Conservation (phyloP, 1,140 invertebrate genomes). For the Proales similis region DNA sequence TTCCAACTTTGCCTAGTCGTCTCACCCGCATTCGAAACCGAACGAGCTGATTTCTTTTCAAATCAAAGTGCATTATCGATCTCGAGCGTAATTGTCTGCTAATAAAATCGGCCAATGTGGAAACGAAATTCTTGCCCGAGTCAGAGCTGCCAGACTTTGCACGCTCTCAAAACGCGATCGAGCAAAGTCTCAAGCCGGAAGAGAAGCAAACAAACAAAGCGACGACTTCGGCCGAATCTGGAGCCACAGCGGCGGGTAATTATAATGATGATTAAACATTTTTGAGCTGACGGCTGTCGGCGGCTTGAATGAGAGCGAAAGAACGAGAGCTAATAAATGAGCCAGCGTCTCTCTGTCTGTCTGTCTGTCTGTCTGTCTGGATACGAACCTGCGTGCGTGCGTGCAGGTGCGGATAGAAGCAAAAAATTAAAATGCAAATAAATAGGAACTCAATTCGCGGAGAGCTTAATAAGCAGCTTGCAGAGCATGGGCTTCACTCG, state of each 20-base stretch:
- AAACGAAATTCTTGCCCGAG: slow-evolving; percentile 80
- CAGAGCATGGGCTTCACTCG: neutral
- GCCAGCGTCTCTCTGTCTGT: too few species aligned
- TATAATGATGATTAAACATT: too few species aligned
- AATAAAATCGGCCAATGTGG: slow-evolving; percentile 89
- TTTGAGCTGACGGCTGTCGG: too few species aligned
- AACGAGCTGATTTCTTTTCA: neutral
- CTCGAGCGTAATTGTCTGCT: slow-evolving; percentile 75
- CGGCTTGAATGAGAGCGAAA: too few species aligned
- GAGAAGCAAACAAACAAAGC: slow-evolving; percentile 5
- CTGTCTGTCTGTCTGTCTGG: too few species aligned
- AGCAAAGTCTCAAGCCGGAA: slow-evolving; percentile 40
- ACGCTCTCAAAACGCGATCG: too few species aligned
- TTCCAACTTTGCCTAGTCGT: neutral
- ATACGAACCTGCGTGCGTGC: too few species aligned
- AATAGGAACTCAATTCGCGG: too few species aligned
- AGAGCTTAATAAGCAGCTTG: neutral
- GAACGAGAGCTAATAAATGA: too few species aligned
- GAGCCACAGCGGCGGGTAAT: too few species aligned
- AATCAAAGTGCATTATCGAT: slow-evolving; percentile 76
- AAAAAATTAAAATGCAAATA: too few species aligned
- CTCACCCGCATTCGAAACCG: neutral
- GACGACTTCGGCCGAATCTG: neutral
- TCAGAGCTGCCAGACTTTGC: slow-evolving; percentile 64
- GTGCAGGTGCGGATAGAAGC: too few species aligned